phyloP scores from a whole-genome alignment of 2,888 invertebrate species.

The Acanthopleura granulata region DNA sequence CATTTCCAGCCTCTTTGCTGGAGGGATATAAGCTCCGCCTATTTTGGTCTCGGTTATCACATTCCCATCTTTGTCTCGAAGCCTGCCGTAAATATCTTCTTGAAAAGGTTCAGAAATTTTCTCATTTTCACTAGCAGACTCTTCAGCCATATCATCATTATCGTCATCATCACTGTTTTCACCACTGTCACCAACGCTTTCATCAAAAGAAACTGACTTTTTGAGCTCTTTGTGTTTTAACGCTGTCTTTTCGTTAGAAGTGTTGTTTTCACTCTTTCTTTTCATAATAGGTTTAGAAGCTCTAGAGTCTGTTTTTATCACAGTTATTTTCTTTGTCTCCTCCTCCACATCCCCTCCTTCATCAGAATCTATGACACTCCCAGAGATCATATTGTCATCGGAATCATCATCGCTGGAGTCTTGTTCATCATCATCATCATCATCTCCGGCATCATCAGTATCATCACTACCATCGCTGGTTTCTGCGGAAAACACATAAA shows the following conservation, averaged over 20 bases:
- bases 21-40: conserved; percentile 83
- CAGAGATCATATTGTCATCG: conserved; percentile 43
- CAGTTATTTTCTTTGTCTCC: not conserved
- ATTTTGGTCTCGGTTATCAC: conserved; percentile 72
- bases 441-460: conserved; percentile 33
- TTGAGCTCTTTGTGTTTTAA: not conserved
- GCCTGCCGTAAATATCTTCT: conserved; percentile 93
- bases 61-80: conserved; percentile 84
- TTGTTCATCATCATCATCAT: conserved; percentile 35
- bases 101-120: conserved; percentile 23
- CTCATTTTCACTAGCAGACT: conserved; percentile 13
- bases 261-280: not conserved
- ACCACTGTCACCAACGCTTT: conserved; percentile 23
- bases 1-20: conserved; percentile 79
- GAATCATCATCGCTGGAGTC: conserved; percentile 52
- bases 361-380: conserved; percentile 29
- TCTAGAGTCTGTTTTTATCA: not conserved
- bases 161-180: conserved; percentile 25
- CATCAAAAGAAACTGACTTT: not conserved
- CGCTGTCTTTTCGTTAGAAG: not conserved
- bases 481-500: too few relatives aligned
- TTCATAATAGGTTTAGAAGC: not conserved
- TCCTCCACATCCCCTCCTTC: conserved; percentile 29
- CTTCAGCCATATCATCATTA: conserved; percentile 19
- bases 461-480: conserved; percentile 33